Evolutionary conservation across 2,888 invertebrate species (phyloP).

Genomic region (Caenorhabditis becei): DNA sequence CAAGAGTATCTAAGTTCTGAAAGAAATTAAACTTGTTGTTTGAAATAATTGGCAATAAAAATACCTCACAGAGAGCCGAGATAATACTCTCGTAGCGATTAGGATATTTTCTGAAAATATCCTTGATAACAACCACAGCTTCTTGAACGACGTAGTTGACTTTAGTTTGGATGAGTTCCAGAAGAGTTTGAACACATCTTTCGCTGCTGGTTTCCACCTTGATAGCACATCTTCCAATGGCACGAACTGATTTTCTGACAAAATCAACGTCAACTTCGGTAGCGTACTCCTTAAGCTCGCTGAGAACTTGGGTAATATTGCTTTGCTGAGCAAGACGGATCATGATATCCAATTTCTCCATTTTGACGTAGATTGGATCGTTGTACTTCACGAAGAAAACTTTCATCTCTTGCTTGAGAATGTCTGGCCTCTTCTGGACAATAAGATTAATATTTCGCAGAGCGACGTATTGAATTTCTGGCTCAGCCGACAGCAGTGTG

Average conservation of each 20-base stretch:
- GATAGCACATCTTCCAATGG: slow-evolving; percentile 98
- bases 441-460: slow-evolving; percentile 98
- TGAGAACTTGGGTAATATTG: slow-evolving; percentile 97
- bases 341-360: slow-evolving; percentile 99
- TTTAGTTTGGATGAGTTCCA: slow-evolving; percentile 99
- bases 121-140: slow-evolving; percentile 98
- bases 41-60: background rate
- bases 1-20: slow-evolving; percentile 94
- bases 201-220: slow-evolving; percentile 94
- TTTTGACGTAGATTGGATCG: slow-evolving; percentile 99
- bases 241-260: slow-evolving; percentile 97
- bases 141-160: slow-evolving; percentile 99
- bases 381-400: slow-evolving; percentile 99
- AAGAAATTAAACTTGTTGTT: background rate
- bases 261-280: slow-evolving; percentile 99
- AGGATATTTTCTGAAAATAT: slow-evolving; percentile 89
- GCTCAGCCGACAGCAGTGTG: slow-evolving; percentile 96
- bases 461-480: slow-evolving; percentile 99
- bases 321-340: slow-evolving; percentile 97
- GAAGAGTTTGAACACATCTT: slow-evolving; percentile 95
- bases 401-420: slow-evolving; percentile 99
- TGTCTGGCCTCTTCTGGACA: slow-evolving; percentile 97
- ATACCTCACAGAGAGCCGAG: slow-evolving; percentile 92
- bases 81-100: slow-evolving; percentile 99
- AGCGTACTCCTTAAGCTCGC: slow-evolving; percentile 97